Percentiles rank a stretch among this genome's conserved stretches.
Evolutionary conservation across 1,140 invertebrate genomes (phyloP).

Genomic region (Drosophila kepulauana): DNA sequence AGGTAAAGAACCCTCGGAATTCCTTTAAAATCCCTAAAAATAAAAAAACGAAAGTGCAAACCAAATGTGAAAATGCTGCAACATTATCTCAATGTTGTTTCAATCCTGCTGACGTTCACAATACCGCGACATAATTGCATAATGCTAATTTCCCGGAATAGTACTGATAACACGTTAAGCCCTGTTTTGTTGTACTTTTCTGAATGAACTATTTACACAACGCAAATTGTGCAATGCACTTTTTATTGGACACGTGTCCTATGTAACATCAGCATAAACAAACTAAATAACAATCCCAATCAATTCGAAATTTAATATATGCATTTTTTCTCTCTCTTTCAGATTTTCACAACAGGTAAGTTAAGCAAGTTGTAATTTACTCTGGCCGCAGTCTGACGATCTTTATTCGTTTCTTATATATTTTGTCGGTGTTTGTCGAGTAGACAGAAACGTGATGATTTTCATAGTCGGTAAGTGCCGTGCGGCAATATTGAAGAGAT

Average conservation of each 20-base stretch:
- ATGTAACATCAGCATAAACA: constrained; percentile 4
- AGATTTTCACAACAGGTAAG: constrained; percentile 71
- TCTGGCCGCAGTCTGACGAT: not conserved
- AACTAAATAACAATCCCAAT: constrained; percentile 8
- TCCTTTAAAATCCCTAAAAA: not conserved
- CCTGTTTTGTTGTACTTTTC: constrained; percentile 24
- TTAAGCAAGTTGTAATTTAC: not conserved
- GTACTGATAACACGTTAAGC: not conserved
- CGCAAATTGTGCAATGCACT: constrained; percentile 55
- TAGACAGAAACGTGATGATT: constrained; percentile 59
- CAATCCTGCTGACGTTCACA: not conserved
- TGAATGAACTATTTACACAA: constrained; percentile 65
- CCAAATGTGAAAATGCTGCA: not conserved
- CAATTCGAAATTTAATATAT: constrained; percentile 3
- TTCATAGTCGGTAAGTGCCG: constrained; percentile 70
- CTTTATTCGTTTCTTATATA: not conserved
- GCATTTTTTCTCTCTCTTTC: constrained; percentile 18
- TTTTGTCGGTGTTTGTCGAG: constrained; percentile 7
- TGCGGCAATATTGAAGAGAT: constrained; percentile 54
- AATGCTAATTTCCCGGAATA: constrained; percentile 13
- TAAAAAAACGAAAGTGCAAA: constrained; percentile 16
- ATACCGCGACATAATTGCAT: constrained; percentile 10
- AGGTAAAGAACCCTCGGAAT: constrained; percentile 65
- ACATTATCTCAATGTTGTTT: not conserved
- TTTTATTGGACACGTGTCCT: constrained; percentile 30